Base-by-base conservation (phyloP, 1,140 invertebrate genomes). In the Aethina tumida region DNA sequence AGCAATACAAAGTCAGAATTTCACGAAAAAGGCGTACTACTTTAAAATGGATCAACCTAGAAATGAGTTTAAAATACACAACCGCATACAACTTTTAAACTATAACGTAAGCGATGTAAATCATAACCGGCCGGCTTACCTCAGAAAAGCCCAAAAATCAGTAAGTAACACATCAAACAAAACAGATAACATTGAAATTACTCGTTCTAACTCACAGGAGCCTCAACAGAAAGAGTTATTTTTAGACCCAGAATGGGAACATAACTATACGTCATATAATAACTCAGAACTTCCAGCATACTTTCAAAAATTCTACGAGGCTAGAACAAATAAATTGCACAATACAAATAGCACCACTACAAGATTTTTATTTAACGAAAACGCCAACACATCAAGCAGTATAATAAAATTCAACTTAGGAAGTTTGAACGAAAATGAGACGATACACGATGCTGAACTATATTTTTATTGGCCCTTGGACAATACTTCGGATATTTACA, bases 381-480 rank as follows among this genome's bases (percentile, higher is more conserved):
- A 52, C 18, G 27, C 30, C n/a, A 48, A 48, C 24, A 30, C 24
- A 4, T 39, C 40, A 16, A 41, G 35, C 8, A 44, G 35, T 12
- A 40, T 55, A n/a, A 38, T 57, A 5, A 49, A 49, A 39, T 57
- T 55, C 37, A 51, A 55, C 34, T 35, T 55, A 16, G 32, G 37
- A 8, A 44, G 41, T 31, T 10, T 55, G 19, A 37, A 43, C 18
- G 20, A 26, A 3, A 28, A 45, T 29, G 44, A 49, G 19, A 43
- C 35, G 13, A 39, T 54, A 9, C 16, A 30, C 1, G 45, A 57
- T 28, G 50, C 47, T 2, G 52, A 57, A 32, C 39, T 57, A 42
- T 51, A 53, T 32, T 52, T 57, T 41, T 57, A 51, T 18, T 50
- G 50, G 47, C 41, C 39, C 5, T 27, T 51, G 18, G 40, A 48